phyloP scores from a whole-genome alignment of 2,797 vertebrate genomes.

The Leptatherina wallacei region DNA sequence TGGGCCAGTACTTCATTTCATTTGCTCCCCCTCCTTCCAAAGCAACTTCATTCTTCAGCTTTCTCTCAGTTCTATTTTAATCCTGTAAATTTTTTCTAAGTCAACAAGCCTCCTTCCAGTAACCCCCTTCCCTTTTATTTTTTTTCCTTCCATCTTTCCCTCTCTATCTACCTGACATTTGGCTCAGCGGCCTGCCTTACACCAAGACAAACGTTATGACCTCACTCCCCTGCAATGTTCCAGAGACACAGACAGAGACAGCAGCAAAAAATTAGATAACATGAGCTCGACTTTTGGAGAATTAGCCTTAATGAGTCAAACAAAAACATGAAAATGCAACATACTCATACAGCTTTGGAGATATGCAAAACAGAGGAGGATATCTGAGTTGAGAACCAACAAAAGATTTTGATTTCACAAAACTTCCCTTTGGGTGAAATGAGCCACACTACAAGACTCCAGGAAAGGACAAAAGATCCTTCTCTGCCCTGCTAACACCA shows the following conservation, averaged over 20 bases:
- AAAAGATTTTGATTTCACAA: slow-evolving; percentile 15
- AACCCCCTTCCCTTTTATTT: slow-evolving; percentile 8
- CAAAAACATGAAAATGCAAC: slow-evolving; percentile 24
- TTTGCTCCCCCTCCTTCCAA: slow-evolving; percentile 30
- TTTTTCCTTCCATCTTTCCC: slow-evolving; percentile 15
- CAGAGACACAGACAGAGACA: slow-evolving; percentile 40
- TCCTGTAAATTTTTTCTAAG: slow-evolving; percentile 24
- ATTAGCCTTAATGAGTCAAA: slow-evolving; percentile 18
- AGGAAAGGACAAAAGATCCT: slow-evolving; percentile 52
- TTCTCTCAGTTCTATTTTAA: slow-evolving; percentile 61
- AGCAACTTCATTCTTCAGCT: slow-evolving; percentile 53
- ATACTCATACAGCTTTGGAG: slow-evolving; percentile 12
- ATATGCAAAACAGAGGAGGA: slow-evolving; percentile 3
- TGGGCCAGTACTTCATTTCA: slow-evolving; percentile 13
- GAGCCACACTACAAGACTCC: slow-evolving; percentile 32
- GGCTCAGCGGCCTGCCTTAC: slow-evolving; percentile 53
- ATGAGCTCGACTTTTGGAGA: slow-evolving; percentile 30
- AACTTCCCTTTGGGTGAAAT: slow-evolving; percentile 25
- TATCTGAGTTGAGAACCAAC: slow-evolving; percentile 6
- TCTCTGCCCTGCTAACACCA: slow-evolving; percentile 1
- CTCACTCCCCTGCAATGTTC: slow-evolving; percentile 76
- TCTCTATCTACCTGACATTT: slow-evolving; percentile 71
- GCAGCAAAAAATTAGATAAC: slow-evolving; percentile 43
- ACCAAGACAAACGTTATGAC: slow-evolving; percentile 73
- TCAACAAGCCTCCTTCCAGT: slow-evolving; percentile 42